Evolutionary conservation across 2,797 vertebrate genomes (phyloP), one percentile per base, ranked within the genome.

Genomic region (Hephaestus fuliginosus): DNA sequence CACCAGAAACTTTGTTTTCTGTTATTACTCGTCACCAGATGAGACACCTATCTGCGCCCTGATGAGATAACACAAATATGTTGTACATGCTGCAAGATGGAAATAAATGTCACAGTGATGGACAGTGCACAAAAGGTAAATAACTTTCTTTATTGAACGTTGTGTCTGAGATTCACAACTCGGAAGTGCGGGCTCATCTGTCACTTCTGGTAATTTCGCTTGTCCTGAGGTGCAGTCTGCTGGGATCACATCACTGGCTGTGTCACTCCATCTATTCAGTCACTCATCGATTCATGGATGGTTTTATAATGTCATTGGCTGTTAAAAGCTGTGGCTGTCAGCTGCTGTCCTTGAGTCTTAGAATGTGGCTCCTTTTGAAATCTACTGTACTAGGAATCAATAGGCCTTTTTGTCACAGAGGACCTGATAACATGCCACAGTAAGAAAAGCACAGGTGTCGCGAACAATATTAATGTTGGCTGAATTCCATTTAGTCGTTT

Each of bases 51-150:
- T 36, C 69, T 62, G n/a, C 12, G 17, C 14, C 41, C n/a, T 11
- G 55, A 71, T 67, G 80, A 79, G 53, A 81, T 3, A 48, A 51
- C 53, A 68, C 36, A 74, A 77, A 86, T 74, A 69, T 36, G 36
- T 33, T 41, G 15, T 65, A 80, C 72, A 74, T 44, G 22, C 67
- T 65, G 61, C 33, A 4, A 46, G 46, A 74, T 65, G 76, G 36
- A 70, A 83, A 82, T 85, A 71, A 85, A 86, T 67, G 65, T 82
- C 88, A 85, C 70, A 11, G 25, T 88, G 78, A 87, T 86, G 67
- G 80, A 85, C 17, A 74, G n/a, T 33, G 53, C 33, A 63, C 71
- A 28, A 80, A 62, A 76, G 58, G 60, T 73, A 68, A 81, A 86
- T 79, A 80, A 75, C 33, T 71, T 74, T 46, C 70, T 53, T 28